Evolutionary conservation across 30 jellyfish, hydroid and myxozoan genomes (phyloP), one percentile per base, ranked within the genome.

Genomic region (Haliclystus octoradiatus): DNA sequence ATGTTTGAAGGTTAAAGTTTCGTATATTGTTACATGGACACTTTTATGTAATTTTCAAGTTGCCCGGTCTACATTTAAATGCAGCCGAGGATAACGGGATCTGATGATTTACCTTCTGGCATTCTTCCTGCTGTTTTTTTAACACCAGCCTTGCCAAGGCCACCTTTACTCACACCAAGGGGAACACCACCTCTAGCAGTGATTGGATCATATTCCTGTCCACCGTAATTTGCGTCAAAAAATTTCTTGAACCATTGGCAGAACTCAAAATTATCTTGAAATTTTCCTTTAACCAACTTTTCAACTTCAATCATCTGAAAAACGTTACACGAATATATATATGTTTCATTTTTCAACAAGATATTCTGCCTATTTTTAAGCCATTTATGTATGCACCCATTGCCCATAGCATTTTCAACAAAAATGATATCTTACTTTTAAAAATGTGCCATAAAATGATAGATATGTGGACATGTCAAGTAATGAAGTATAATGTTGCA

Each of bases 221-320:
- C 95, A 13, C 82, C 93, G 28, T 84, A 84, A 68, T 84, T 84
- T 2, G 95, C 95, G 72, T 84, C 95, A 53, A 76, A 84, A 46
- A 84, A 84, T 73, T 84, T 84, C 52, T 84, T 84, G 52, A 84
- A 84, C 95, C 95, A 84, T 62, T 84, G 95, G 50, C 92, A 76
- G 35, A 84, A 84, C 62, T 84, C 95, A 52, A 84, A 84, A 62
- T 84, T 84, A 79, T 84, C 95, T 46, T 84, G 95, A 52, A 76
- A 84, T 72, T 69, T 77, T 15, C 76, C 95, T 50, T 84, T 84
- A 14, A 84, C 78, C 46, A 84, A 69, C 31, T 73, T 73, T 33
- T 84, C 95, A 22, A 84, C 95, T 1, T 82, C 93, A 29, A 84
- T 84, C 9, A 76, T 76, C 93, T 84, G 69, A 24, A 65, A 24